Evolutionary conservation across 1,140 invertebrate species (phyloP).

Genomic region (Brachionus rotundiformis): DNA sequence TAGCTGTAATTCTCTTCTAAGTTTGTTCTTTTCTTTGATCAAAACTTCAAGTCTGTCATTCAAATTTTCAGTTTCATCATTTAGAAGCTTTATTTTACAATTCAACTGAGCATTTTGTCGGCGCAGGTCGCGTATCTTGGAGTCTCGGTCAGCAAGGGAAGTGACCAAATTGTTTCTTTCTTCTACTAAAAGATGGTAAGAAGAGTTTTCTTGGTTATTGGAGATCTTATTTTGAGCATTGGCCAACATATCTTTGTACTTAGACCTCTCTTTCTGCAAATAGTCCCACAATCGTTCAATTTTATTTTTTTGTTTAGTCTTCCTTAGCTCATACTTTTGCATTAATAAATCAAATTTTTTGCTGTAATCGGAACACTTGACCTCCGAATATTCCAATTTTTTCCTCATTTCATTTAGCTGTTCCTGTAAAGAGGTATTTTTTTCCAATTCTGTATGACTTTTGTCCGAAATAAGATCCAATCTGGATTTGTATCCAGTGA

Average conservation of each 20-base stretch:
- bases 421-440: conserved; percentile 27
- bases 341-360: conserved; percentile 48
- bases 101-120: conserved; percentile 27
- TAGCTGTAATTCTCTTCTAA: background rate
- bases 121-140: conserved; percentile 9
- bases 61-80: conserved; percentile 30
- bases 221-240: conserved; percentile 23
- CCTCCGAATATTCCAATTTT: conserved; percentile 24
- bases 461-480: conserved; percentile 43
- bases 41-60: conserved; percentile 20
- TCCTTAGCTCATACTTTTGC: conserved; percentile 48
- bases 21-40: conserved; percentile 36
- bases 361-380: conserved; percentile 40
- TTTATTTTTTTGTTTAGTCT: conserved; percentile 47
- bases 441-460: conserved; percentile 48
- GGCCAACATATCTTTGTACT: conserved; percentile 39
- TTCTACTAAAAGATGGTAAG: background rate
- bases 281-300: conserved; percentile 50
- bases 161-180: background rate
- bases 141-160: conserved; percentile 9
- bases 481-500: background rate
- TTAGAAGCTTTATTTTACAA: conserved; percentile 26
- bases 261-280: conserved; percentile 20
- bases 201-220: background rate
- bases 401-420: conserved; percentile 11